Percentiles rank a stretch among this genome's conserved stretches.
phyloP scores from a whole-genome alignment of 2,113 vertebrate genomes.

The Syngnathus floridae region DNA sequence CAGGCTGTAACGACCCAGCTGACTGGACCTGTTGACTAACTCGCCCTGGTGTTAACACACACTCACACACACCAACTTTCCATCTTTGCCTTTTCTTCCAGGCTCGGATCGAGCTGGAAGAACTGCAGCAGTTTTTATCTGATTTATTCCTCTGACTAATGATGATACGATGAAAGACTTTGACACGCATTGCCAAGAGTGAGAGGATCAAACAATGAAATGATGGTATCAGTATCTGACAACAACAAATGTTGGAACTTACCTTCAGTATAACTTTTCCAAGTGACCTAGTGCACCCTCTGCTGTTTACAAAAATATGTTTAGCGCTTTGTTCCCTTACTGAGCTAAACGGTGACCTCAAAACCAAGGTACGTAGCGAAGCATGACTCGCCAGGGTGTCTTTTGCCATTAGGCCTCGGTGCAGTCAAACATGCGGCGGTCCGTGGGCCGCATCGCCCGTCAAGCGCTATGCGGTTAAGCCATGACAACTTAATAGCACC shows the following conservation, averaged over 20 bases:
- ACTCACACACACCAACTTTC: background rate
- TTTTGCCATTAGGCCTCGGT: no score
- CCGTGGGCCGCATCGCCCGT: background rate
- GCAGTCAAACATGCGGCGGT: no score
- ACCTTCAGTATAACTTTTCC: no score
- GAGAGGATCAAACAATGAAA: background rate
- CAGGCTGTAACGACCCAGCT: constrained; percentile 25
- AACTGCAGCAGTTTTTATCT: background rate
- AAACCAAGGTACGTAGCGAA: no score
- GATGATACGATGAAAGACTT: background rate
- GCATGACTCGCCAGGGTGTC: no score
- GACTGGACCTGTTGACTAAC: constrained; percentile 31
- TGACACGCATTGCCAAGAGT: background rate
- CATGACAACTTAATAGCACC: background rate
- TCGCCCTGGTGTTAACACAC: constrained; percentile 8
- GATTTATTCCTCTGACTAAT: background rate
- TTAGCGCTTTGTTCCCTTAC: no score
- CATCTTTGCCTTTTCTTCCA: background rate
- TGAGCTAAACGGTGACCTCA: no score
- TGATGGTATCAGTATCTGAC: no score
- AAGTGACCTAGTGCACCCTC: no score
- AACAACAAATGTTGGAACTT: no score
- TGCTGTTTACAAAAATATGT: no score
- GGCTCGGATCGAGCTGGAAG: background rate
- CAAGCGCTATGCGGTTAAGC: background rate